Base-by-base conservation (phyloP, 2,888 invertebrate species). In the Ophioninae sp. region DNA sequence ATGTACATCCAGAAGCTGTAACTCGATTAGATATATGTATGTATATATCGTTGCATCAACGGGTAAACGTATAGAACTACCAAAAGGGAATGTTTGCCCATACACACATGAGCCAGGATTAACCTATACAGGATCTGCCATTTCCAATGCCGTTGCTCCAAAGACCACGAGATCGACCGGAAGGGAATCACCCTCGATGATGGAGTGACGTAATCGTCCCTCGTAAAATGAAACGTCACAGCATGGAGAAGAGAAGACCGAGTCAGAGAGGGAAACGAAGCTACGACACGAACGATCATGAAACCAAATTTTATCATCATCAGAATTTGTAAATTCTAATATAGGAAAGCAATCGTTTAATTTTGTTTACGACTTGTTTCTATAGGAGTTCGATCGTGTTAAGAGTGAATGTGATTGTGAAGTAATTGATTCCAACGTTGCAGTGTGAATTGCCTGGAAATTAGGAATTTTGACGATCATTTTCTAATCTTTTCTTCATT, bases 161-260 rank as follows among this genome's bases (percentile, higher is more conserved):
- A 62, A 73, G 64, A 81, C 77, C 73, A 74, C 77, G 68, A 78
- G 80, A 80, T 77, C 80, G 83, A 81, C 77, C 81, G 77, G 77
- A 83, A 81, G 77, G 77, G 73, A 81, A 81, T 83, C 75, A 59
- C 59, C 50, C 77, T 69, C 73, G 77, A 69, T 69, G 80, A 80
- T 77, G 77, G 64, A 73, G 41, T 83, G 73, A 80, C 76, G 50
- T 64, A 68, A 83, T 73, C 79, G 62, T 72, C 41, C n/a, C 62
- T 68, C 76, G 77, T 83, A 77, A 83, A 77, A 62, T 73, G 83
- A 83, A 80, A 77, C 80, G 68, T 77, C 59, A 72, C 39, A 61
- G 41, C 59, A 68, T 17, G 57, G 69, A 64, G 73, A 39, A 37
- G 7, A 7, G 37, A 10, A 37, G 20, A 20, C n/a, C 41, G 41